Percentiles rank a stretch among this genome's conserved stretches.
These are phyloP conservation scores for Cochlearius cochlearius DNA, from an alignment of 2,113 vertebrate genomes.

Conservation along the genomic window DNA sequence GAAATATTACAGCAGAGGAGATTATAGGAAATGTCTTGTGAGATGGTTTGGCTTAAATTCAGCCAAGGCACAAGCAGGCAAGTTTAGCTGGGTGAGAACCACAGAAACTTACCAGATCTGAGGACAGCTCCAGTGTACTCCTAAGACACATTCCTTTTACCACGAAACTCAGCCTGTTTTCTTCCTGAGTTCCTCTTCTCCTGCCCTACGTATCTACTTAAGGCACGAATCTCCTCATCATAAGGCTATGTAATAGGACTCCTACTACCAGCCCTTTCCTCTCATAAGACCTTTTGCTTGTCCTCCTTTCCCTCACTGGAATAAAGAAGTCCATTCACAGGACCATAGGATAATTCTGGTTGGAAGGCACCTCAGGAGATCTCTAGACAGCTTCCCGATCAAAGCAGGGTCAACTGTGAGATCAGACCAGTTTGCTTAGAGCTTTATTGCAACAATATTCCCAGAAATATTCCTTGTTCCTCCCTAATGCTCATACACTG, in stretches of 20 bases:
- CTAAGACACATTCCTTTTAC: neutral
- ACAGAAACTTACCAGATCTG: neutral
- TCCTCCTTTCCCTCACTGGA: neutral
- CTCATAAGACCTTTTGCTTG: neutral
- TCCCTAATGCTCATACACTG: neutral
- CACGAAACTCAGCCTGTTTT: neutral
- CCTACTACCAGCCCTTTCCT: neutral
- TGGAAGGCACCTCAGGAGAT: neutral
- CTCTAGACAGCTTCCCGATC: neutral
- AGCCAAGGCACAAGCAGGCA: neutral
- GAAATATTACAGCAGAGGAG: neutral
- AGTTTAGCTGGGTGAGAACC: neutral
- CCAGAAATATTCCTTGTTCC: neutral
- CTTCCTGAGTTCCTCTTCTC: neutral
- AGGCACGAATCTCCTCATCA: neutral
- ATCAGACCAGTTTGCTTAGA: neutral
- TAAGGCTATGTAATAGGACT: neutral
- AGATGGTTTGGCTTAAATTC: neutral
- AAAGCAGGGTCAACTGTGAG: neutral
- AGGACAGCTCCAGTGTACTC: neutral
- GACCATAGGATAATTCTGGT: neutral
- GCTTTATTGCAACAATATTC: neutral
- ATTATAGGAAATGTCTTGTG: neutral
- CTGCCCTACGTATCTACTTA: neutral
- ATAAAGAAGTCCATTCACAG: neutral